Percentiles rank a stretch among this genome's conserved stretches.
These are phyloP conservation scores for Trematocara nigrifrons DNA, from an alignment of 2,113 vertebrate species.

Conservation along the genomic window DNA sequence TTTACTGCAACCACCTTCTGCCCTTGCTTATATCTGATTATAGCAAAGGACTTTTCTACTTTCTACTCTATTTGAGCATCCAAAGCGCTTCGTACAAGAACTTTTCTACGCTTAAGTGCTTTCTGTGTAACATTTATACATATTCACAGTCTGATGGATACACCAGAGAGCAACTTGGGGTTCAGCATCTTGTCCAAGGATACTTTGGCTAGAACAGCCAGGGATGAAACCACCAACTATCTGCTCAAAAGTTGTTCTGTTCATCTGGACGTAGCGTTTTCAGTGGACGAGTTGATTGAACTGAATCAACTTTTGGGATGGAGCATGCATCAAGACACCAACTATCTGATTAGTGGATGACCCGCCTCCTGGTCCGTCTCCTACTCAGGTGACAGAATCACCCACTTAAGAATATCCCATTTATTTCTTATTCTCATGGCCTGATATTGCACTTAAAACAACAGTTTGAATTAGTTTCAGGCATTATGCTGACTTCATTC, in stretches of 20 bases:
- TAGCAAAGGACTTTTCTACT: neutral
- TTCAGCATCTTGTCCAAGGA: neutral
- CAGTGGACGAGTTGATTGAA: neutral
- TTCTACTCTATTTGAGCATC: neutral
- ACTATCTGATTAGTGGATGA: neutral
- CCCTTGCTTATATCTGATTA: neutral
- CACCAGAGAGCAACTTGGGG: neutral
- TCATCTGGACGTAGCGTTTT: neutral
- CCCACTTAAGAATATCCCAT: neutral
- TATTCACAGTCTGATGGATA: neutral
- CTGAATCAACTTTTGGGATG: neutral
- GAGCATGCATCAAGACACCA: neutral
- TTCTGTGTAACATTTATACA: neutral
- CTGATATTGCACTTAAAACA: neutral
- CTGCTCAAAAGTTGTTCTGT: neutral
- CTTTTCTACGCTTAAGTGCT: neutral
- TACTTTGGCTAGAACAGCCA: neutral
- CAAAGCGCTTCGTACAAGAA: accelerated
- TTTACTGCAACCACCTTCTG: neutral
- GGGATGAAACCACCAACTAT: neutral
- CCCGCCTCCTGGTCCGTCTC: accelerated
- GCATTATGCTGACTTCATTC: accelerated
- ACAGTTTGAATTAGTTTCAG: neutral
- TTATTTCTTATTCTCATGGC: neutral
- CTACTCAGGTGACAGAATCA: neutral